Percentiles rank a stretch among this genome's conserved stretches.
Conservation (phyloP, 2,113 vertebrate genomes). For the Antechinus stuartii region DNA sequence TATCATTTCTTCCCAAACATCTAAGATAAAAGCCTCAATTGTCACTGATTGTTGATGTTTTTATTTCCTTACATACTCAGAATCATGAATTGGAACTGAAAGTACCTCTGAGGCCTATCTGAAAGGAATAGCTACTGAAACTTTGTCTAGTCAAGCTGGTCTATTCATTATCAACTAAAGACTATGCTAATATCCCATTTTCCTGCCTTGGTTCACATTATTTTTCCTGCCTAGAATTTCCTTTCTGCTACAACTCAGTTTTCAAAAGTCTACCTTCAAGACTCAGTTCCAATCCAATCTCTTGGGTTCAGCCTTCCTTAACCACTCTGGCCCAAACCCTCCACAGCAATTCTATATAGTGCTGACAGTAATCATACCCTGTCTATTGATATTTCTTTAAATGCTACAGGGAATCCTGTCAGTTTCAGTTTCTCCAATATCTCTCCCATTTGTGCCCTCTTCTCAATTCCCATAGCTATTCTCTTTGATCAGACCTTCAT, state of each 20-base stretch:
- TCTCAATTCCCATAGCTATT: neutral
- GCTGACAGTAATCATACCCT: neutral
- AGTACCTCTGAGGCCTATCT: too few species aligned
- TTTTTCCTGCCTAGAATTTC: neutral
- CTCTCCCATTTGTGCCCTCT: neutral
- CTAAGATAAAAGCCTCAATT: too few species aligned
- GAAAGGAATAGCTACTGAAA: too few species aligned
- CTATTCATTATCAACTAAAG: neutral
- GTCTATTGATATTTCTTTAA: neutral
- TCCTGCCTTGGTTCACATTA: neutral
- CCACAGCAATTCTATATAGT: neutral
- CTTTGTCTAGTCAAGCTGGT: neutral
- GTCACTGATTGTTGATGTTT: too few species aligned
- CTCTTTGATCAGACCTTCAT: neutral
- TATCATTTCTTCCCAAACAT: too few species aligned
- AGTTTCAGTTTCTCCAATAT: neutral
- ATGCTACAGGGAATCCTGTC: neutral
- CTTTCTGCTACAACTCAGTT: neutral
- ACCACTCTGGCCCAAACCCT: neutral
- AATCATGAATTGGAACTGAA: too few species aligned
- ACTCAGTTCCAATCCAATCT: neutral
- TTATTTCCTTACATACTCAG: too few species aligned
- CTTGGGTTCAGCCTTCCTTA: neutral
- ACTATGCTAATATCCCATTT: neutral
- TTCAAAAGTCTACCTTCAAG: neutral